phyloP scores from a whole-genome alignment of 2,888 invertebrate genomes.

The Labia minor region DNA sequence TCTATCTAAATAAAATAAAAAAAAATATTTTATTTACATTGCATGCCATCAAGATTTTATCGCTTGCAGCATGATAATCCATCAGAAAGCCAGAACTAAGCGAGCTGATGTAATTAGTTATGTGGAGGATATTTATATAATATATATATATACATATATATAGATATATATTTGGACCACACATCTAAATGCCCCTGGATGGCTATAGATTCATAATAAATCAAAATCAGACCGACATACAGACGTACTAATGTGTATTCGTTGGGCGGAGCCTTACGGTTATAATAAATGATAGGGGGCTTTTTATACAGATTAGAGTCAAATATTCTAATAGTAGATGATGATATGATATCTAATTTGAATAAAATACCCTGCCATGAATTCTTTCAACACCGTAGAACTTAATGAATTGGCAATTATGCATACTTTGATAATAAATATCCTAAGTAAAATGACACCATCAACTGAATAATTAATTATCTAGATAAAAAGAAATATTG shows the following conservation, averaged over 20 bases:
- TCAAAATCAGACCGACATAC: not conserved
- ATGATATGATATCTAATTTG: not conserved
- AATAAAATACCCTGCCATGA: not conserved
- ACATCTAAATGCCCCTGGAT: constrained; percentile 1
- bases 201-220: constrained; percentile 13
- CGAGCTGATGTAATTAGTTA: not conserved
- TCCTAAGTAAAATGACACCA: too few relatives aligned
- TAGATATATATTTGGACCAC: not conserved
- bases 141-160: not conserved
- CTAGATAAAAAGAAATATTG: too few relatives aligned
- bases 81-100: not conserved
- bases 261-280: not conserved
- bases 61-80: constrained; percentile 13
- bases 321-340: not conserved
- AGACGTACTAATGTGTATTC: not conserved
- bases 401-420: too few relatives aligned
- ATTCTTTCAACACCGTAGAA: too few relatives aligned
- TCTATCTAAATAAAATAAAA: too few relatives aligned
- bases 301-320: not conserved
- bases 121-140: not conserved
- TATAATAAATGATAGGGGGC: not conserved
- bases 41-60: constrained; percentile 5
- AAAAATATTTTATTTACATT: constrained; percentile 1
- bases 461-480: too few relatives aligned
- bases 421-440: too few relatives aligned